Conservation (phyloP, 1,140 invertebrate genomes). For the Choristoneura fumiferana region DNA sequence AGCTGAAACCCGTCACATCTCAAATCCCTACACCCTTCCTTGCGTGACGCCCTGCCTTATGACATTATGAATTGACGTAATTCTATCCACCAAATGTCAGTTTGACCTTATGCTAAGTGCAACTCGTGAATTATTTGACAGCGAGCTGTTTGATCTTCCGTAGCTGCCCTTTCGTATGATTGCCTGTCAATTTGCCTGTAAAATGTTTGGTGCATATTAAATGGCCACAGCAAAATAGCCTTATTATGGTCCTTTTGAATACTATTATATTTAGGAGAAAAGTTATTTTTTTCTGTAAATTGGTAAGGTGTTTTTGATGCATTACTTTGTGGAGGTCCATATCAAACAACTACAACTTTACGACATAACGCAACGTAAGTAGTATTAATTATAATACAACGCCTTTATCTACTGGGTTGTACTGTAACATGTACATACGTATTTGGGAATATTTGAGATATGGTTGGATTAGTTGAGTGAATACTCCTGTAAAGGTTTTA, state of each 20-base stretch:
- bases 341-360: too few species aligned
- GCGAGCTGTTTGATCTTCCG: slow-evolving; percentile 16
- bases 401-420: too few species aligned
- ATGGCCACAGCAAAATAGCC: background rate
- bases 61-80: slow-evolving; percentile 14
- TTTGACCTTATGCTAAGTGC: slow-evolving; percentile 24
- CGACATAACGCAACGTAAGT: too few species aligned
- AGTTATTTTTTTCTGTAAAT: too few species aligned
- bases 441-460: too few species aligned
- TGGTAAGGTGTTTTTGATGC: too few species aligned
- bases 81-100: slow-evolving; percentile 21
- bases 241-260: background rate
- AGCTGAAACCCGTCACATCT: background rate
- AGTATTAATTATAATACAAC: too few species aligned
- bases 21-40: background rate
- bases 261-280: background rate
- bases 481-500: too few species aligned
- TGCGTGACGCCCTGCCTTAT: slow-evolving; percentile 14
- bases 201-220: slow-evolving; percentile 16
- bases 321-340: too few species aligned
- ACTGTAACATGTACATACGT: too few species aligned
- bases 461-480: too few species aligned
- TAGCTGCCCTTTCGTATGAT: slow-evolving; percentile 19
- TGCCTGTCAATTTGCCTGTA: slow-evolving; percentile 19
- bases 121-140: slow-evolving; percentile 16